Evolutionary conservation across 2,797 vertebrate species (phyloP).

Genomic region (Micromesistius poutassou): DNA sequence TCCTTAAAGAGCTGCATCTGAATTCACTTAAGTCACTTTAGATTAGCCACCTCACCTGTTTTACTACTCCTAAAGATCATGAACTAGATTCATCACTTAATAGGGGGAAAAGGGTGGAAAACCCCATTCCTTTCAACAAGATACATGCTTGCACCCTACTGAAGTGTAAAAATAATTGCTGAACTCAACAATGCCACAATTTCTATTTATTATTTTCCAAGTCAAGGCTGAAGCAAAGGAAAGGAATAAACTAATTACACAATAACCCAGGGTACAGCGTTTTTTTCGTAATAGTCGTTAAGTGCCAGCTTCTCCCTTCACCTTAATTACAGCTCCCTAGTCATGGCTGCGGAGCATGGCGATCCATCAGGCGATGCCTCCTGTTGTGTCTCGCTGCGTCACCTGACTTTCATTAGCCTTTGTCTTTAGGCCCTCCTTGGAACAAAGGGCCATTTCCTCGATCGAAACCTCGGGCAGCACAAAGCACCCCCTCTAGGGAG

Average conservation of each 20-base stretch:
- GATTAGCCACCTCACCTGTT: background rate
- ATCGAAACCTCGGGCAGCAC: conserved; percentile 39
- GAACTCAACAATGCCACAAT: background rate
- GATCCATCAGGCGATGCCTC: conserved; percentile 64
- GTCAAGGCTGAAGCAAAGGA: conserved; percentile 41
- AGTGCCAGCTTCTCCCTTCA: conserved; percentile 53
- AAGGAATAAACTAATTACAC: conserved; percentile 59
- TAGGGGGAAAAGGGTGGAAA: too few relatives aligned
- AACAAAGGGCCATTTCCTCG: conserved; percentile 48
- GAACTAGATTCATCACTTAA: too few relatives aligned
- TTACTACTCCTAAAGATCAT: too few relatives aligned
- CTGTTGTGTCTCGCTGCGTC: conserved; percentile 55
- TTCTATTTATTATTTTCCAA: conserved; percentile 37
- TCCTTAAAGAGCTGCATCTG: background rate
- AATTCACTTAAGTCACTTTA: background rate
- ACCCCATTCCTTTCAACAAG: too few relatives aligned
- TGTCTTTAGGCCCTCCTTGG: conserved; percentile 30
- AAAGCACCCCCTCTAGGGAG: conserved; percentile 34
- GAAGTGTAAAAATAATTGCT: background rate
- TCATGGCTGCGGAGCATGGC: conserved; percentile 48
- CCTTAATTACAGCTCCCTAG: conserved; percentile 70
- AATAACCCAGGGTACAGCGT: conserved; percentile 41
- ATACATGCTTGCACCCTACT: too few relatives aligned
- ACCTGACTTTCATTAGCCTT: conserved; percentile 62
- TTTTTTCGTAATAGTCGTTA: conserved; percentile 53